Evolutionary conservation across 1,140 invertebrate genomes (phyloP).

Genomic region (Holcopasites calliopsidis): DNA sequence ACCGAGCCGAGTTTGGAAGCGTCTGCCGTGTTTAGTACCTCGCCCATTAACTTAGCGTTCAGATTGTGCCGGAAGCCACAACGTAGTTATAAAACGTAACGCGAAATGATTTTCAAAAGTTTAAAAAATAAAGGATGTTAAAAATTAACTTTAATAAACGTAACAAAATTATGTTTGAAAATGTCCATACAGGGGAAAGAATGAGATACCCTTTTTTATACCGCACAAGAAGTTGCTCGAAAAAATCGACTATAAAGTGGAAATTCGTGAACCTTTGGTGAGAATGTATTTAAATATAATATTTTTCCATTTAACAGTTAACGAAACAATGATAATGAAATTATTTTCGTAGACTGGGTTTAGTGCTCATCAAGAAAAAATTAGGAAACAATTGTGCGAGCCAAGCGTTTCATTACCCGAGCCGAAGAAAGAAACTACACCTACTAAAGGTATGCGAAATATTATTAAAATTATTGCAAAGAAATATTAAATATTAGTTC

Average conservation of each 20-base stretch:
- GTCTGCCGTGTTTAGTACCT: too few relatives aligned
- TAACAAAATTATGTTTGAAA: background rate
- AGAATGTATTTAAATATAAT: slow-evolving; percentile 39
- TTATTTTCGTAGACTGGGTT: slow-evolving; percentile 59
- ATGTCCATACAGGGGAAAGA: slow-evolving; percentile 21
- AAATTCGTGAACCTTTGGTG: slow-evolving; percentile 81
- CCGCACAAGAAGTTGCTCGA: slow-evolving; percentile 82
- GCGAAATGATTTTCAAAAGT: background rate
- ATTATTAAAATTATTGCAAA: too few relatives aligned
- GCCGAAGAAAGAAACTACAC: background rate
- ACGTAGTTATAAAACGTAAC: slow-evolving; percentile 12
- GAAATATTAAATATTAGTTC: too few relatives aligned
- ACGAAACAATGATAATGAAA: background rate
- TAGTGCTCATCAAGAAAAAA: slow-evolving; percentile 52
- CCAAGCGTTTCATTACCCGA: slow-evolving; percentile 13
- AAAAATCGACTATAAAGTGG: slow-evolving; percentile 80
- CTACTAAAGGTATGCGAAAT: too few relatives aligned
- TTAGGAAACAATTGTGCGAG: slow-evolving; percentile 42
- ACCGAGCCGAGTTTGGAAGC: background rate
- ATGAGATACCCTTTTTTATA: slow-evolving; percentile 80
- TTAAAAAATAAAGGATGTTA: too few relatives aligned
- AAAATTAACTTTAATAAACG: background rate
- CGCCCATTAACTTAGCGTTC: background rate
- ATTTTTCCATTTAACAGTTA: background rate
- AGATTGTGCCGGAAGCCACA: slow-evolving; percentile 21